Evolutionary conservation across 1,140 invertebrate species (phyloP).

Genomic region (Plutomurus gul): DNA sequence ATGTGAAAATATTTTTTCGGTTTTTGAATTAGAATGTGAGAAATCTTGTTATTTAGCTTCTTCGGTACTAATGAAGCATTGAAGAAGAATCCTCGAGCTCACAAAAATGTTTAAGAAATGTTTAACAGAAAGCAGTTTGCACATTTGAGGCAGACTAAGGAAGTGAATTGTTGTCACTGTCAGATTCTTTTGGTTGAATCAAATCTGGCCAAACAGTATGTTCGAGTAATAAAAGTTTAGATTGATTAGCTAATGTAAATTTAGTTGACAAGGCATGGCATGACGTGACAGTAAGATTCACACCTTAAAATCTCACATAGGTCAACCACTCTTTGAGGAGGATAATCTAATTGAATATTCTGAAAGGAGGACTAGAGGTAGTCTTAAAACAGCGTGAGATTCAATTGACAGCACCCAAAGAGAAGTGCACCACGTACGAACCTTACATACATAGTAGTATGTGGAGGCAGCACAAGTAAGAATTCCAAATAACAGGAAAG

Average conservation of each 20-base stretch:
- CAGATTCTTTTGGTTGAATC: no score
- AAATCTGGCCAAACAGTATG: not conserved
- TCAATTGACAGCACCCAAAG: not conserved
- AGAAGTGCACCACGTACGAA: no score
- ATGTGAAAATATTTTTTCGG: conserved; percentile 6
- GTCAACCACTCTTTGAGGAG: not conserved
- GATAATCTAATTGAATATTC: conserved; percentile 7
- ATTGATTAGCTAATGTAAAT: conserved; percentile 18
- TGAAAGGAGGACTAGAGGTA: not conserved
- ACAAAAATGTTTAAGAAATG: no score
- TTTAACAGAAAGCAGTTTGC: no score
- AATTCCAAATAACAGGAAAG: conserved; percentile 12
- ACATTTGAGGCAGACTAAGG: no score
- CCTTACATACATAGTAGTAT: no score
- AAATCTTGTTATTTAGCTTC: conserved; percentile 12
- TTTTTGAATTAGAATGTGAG: conserved; percentile 9
- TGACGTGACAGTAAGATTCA: conserved; percentile 17
- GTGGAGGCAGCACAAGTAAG: not conserved
- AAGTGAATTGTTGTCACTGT: no score
- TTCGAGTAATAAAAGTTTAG: conserved; percentile 2
- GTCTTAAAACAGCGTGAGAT: not conserved
- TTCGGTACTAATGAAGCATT: no score
- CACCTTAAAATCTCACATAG: not conserved
- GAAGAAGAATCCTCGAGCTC: no score
- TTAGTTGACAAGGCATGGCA: conserved; percentile 4